Evolutionary conservation across 2,888 invertebrate genomes (phyloP), one percentile per base, ranked within the genome.

Genomic region (Thymelicus acteon): DNA sequence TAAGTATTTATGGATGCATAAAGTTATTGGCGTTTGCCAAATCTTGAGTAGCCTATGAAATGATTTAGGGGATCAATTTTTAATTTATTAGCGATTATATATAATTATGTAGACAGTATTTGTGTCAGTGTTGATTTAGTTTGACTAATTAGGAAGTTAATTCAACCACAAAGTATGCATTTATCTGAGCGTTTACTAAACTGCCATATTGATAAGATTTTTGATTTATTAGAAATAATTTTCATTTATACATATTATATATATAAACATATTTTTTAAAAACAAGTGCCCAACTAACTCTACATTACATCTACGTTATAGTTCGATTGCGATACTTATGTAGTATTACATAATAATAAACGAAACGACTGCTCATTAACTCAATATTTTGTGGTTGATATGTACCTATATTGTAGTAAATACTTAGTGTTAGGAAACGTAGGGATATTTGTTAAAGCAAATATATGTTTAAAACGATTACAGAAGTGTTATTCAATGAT

Each of bases 11-110:
- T 15, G 15, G 6, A 49, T 52, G 19, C 8, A 52, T 52, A 19
- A 52, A 52, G 15, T 19, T 52, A 24, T 12, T 24, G 54, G 24
- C 54, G 24, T 54, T 58, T 13, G 39, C 39, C 58, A 39, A 13
- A 8, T 58, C 58, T 37, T 12, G n/a, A 58, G 13, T 54, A 52
- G 52, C n/a, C 39, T 52, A 31, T 57, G 40, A 24, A 49, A 63
- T 24, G 39, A 65, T 65, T 65, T 65, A 65, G 65, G 63, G 48
- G 63, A 63, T 37, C 63, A 61, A 49, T 61, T 54, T 67, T n/a
- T 54, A 64, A 54, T 44, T 68, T 60, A 47, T 13, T 62, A 67
- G 54, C 54, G 40, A 19, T 44, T 47, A 31, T 44, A 44, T 67
- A 64, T n/a, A 19, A 31, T 12, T 52, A 47, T 52, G 7, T 58